Base-by-base conservation (phyloP, 1,140 invertebrate species). In the Anastrepha ludens region DNA sequence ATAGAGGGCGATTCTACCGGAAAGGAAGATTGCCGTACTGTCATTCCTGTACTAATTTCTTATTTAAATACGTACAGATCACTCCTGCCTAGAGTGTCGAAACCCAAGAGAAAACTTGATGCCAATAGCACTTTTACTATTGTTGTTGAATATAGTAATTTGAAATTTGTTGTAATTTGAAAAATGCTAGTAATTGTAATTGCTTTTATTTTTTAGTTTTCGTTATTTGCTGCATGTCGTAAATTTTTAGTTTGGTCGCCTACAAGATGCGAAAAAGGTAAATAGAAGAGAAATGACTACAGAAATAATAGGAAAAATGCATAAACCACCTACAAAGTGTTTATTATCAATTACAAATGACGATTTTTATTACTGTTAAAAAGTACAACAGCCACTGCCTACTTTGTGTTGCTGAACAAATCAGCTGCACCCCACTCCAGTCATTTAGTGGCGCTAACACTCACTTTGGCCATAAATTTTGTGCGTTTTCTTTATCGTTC, bases 291-390 rank as follows among this genome's bases (percentile, higher is more conserved):
- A 17, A 74, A 74, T 2, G 41, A 67, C 29, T 15, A 74, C 44
- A n/a, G n/a, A 4, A 81, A 11, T 17, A 81, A 81, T 17, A 65
- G n/a, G 2, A 29, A 13, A 17, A 62, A 44, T n/a, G 1, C 39
- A 17, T 62, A 17, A 29, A 62, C 58, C 85, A 86, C 39, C n/a
- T 62, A 44, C 85, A 86, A 86, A 86, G 85, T 62, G 58, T 86
- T 64, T 86, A 86, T 86, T 86, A 86, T 65, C 85, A 86, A 86
- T 86, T 86, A 86, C 85, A 62, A 86, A 62, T 62, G 13, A 50
- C 62, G 85, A 60, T 86, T 86, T 86, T 86, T 86, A 86, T 55
- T 81, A 81, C 44, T 6, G 15, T 39, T 9, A 81, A 4, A 81
- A 81, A 81, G 41, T 81, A 5, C n/a, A 13, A 39, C n/a, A 67